phyloP scores from a whole-genome alignment of 1,140 invertebrate genomes.

The Apis dorsata region DNA sequence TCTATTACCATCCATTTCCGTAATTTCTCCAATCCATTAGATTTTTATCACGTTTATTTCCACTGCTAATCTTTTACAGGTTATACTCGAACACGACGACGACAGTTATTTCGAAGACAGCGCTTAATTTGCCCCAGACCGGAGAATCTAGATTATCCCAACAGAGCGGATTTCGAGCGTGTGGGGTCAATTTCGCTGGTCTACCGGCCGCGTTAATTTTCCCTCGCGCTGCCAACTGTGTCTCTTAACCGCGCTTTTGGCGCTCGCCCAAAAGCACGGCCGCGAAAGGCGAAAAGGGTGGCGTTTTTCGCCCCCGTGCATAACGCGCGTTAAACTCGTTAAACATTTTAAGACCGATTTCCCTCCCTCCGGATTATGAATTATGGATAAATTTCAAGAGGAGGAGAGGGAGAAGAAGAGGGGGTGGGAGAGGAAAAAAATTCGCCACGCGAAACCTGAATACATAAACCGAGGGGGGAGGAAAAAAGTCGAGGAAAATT shows the following conservation, averaged over 20 bases:
- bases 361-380: background rate
- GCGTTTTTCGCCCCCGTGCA: background rate
- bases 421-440: too few species aligned
- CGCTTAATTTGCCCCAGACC: slow-evolving; percentile 9
- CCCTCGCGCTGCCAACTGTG: background rate
- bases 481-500: background rate
- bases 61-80: background rate
- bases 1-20: too few species aligned
- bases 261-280: slow-evolving; percentile 6
- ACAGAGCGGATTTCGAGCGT: slow-evolving; percentile 1
- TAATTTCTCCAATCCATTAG: too few species aligned
- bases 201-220: slow-evolving; percentile 29
- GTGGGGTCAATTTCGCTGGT: slow-evolving; percentile 35
- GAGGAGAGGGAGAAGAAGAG: too few species aligned
- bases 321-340: background rate
- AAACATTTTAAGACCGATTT: background rate
- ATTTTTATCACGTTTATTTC: background rate
- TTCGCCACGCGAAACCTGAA: too few species aligned
- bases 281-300: background rate
- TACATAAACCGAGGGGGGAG: too few species aligned
- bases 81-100: background rate
- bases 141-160: slow-evolving; percentile 30
- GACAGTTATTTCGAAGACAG: slow-evolving; percentile 1
- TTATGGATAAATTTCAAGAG: background rate
- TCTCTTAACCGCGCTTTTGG: slow-evolving; percentile 9